Evolutionary conservation across 1,140 invertebrate genomes (phyloP), one percentile per base, ranked within the genome.

Genomic region (Drosophila sp.): DNA sequence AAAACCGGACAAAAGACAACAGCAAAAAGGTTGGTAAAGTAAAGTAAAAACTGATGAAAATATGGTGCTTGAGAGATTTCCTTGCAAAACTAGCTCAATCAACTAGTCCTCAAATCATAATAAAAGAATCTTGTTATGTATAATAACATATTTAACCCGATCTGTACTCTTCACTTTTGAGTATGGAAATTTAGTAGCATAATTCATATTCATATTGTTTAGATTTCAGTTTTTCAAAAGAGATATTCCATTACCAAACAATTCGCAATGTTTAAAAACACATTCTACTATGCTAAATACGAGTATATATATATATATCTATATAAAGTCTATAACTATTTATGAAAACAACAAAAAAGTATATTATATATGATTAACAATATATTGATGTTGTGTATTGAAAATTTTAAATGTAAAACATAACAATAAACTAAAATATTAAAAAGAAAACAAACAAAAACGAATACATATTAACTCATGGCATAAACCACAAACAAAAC

Each of bases 361-460:
- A 84, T 69, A 86, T 83, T 69, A 82, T 69, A 65, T 75, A 78
- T 81, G 76, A 87, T 82, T 87, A 87, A 81, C 76, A 86, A 89
- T 87, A 87, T 87, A 87, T 87, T 87, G 82, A 87, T 87, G 82
- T 87, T 87, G 82, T 87, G 82, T 87, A 87, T 87, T 87, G 76
- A 69, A 82, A 87, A 87, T 87, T 87, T 87, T 87, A 87, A 87
- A 82, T 87, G 83, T 89, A 81, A 81, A 87, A 78, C 72, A 70
- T 78, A 66, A 71, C 75, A 83, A 70, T 56, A 78, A 80, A 83
- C 66, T 50, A 78, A 80, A 18, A 25, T 32, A 53, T n/a, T 8
- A 72, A 79, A 67, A 48, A 45, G 69, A 56, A 57, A 58, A 71
- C 45, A 78, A 79, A 67, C 56, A 41, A 73, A 56, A 57, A 58